Percentiles rank a stretch among this genome's conserved stretches.
phyloP scores from a whole-genome alignment of 2,797 vertebrate species.

The Myioborus melanocephalus region DNA sequence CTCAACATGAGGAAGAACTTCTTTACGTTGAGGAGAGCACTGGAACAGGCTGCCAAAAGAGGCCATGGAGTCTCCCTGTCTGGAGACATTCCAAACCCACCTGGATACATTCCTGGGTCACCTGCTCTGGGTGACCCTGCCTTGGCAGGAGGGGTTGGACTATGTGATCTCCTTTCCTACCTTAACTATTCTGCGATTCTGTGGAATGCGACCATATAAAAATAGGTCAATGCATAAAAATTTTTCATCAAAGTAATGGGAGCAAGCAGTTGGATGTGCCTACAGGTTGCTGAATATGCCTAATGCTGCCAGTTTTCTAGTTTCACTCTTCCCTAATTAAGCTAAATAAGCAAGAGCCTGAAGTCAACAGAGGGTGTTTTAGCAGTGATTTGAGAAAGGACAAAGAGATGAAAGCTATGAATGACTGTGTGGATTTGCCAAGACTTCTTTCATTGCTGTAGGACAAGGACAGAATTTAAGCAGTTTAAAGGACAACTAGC shows the following conservation, averaged over 20 bases:
- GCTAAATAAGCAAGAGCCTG: background rate
- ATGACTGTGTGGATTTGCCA: background rate
- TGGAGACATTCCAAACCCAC: background rate
- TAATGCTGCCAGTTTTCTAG: background rate
- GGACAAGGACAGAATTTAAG: slow-evolving; percentile 33
- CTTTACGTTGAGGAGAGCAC: rapidly evolving
- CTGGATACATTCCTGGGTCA: background rate
- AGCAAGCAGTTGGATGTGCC: background rate
- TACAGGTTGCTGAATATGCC: background rate
- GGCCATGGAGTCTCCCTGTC: background rate
- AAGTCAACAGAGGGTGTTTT: background rate
- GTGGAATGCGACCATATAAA: background rate
- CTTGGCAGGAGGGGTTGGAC: background rate
- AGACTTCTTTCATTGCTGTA: background rate
- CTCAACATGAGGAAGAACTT: background rate
- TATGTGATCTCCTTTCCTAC: background rate
- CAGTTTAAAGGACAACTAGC: slow-evolving; percentile 60
- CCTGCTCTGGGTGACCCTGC: background rate
- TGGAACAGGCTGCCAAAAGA: background rate
- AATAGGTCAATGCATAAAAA: background rate
- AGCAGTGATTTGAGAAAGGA: background rate
- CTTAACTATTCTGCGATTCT: background rate
- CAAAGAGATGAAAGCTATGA: slow-evolving; percentile 21
- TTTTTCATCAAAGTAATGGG: background rate
- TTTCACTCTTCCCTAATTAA: background rate